Percentiles rank a stretch among this genome's conserved stretches.
phyloP scores from a whole-genome alignment of 2,113 vertebrate species.

The Eudyptes chrysolophus region DNA sequence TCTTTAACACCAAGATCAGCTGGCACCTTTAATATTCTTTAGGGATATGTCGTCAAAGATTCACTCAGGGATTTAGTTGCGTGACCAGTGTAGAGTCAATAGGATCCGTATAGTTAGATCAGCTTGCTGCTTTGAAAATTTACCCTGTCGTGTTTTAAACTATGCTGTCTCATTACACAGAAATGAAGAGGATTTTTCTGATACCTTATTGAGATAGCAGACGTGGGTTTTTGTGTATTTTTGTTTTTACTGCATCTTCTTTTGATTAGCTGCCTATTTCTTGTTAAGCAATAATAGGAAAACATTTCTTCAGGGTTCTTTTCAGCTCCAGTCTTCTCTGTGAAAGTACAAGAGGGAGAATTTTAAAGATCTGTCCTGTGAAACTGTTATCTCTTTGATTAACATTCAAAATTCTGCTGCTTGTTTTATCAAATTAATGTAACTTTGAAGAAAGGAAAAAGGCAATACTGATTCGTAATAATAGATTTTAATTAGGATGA shows the following conservation, averaged over 20 bases:
- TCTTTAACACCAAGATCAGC: background rate
- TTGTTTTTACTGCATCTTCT: slow-evolving; percentile 37
- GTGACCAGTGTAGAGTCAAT: background rate
- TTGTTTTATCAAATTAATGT: slow-evolving; percentile 55
- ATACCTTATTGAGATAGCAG: slow-evolving; percentile 23
- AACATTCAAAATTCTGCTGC: slow-evolving; percentile 22
- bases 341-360: slow-evolving; percentile 24
- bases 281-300: slow-evolving; percentile 43
- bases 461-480: slow-evolving; percentile 45
- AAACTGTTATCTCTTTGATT: slow-evolving; percentile 62
- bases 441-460: slow-evolving; percentile 54
- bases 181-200: slow-evolving; percentile 35
- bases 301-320: slow-evolving; percentile 14
- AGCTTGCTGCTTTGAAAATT: slow-evolving; percentile 10
- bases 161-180: slow-evolving; percentile 17
- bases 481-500: slow-evolving; percentile 54
- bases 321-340: background rate
- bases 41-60: background rate
- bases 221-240: background rate
- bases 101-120: background rate
- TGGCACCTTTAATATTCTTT: background rate
- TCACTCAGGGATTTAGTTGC: background rate
- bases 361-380: slow-evolving; percentile 48
- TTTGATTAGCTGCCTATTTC: slow-evolving; percentile 50
- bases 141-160: background rate